phyloP scores from a whole-genome alignment of 2,888 invertebrate species.

The Lasioglossum leucozonium region DNA sequence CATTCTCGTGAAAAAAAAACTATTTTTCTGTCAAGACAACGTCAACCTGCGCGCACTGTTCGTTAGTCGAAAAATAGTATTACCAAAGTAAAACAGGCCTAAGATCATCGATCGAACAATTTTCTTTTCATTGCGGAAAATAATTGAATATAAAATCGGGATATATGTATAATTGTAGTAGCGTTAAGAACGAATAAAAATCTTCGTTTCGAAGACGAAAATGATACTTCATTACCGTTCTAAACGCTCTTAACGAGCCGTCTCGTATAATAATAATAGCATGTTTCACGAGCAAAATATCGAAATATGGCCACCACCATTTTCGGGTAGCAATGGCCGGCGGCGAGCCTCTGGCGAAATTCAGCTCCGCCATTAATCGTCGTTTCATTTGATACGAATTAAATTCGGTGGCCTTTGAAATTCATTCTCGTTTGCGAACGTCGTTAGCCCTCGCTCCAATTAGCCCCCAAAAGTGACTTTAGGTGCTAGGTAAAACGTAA shows the following conservation, averaged over 20 bases:
- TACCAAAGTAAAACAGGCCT: no score
- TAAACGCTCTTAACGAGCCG: background rate
- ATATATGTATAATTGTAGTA: no score
- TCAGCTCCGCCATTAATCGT: background rate
- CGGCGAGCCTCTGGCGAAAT: background rate
- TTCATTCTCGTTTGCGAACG: background rate
- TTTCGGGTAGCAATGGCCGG: background rate
- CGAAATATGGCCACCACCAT: background rate
- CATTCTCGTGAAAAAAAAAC: background rate
- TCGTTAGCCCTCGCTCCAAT: background rate
- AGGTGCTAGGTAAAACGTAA: background rate
- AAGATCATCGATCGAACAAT: no score
- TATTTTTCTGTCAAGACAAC: background rate
- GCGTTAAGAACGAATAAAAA: no score
- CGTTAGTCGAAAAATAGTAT: no score
- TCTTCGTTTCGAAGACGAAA: no score
- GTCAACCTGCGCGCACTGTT: no score
- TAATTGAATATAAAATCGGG: no score
- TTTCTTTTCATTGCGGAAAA: no score
- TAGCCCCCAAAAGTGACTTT: background rate
- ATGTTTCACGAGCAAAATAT: background rate
- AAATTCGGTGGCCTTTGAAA: background rate
- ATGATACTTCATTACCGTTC: background rate
- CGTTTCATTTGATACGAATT: background rate
- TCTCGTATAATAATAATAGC: background rate